Base-by-base conservation (phyloP, 2,888 invertebrate species). In the Carpatolechia fugitivella region DNA sequence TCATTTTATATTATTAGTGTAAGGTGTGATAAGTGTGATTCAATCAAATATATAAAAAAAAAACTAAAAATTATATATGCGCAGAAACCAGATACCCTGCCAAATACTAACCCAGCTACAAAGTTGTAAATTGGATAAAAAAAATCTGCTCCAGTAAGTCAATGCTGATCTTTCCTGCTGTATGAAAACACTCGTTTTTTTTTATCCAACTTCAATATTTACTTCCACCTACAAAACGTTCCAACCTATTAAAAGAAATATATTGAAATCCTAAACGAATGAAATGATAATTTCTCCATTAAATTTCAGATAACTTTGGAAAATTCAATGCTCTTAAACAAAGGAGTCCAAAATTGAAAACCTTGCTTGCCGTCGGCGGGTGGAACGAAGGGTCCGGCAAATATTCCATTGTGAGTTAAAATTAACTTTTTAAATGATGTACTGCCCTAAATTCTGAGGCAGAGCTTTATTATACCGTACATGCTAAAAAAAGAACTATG, bases 351-450 rank as follows among this genome's bases (percentile, higher is more conserved):
- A 75, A 78, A 1, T 68, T 91, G 16, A 94, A 93, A 76, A 91
- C 91, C 0, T 62, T 94, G 57, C 60, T 94, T 13, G 93, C 93
- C 1, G 91, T 94, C 13, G 94, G 94, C 5, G 94, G 94, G 11
- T 94, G 93, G 93, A 93, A 91, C 67, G 93, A 94, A 74, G 93
- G 92, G 5, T 93, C 93, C 0, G 69, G 68, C 0, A 92, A 89
- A 60, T 94, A 91, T 70, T 93, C 93, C 0, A 60, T 69, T 53
- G 92, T 92, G 72, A 76, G 85, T 79, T 55, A 7, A 7, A 40
- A 40, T 18, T 40, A 29, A 20, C 4, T 44, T 44, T 10, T 8
- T 3, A 20, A 44, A 20, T 3, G 3, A 24, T 24, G 6, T 24
- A 24, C 24, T 24, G 24, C 24, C 24, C 24, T 24, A 24, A 3